Evolutionary conservation across 1,140 invertebrate genomes (phyloP).

Genomic region (Drosophila nikananu): DNA sequence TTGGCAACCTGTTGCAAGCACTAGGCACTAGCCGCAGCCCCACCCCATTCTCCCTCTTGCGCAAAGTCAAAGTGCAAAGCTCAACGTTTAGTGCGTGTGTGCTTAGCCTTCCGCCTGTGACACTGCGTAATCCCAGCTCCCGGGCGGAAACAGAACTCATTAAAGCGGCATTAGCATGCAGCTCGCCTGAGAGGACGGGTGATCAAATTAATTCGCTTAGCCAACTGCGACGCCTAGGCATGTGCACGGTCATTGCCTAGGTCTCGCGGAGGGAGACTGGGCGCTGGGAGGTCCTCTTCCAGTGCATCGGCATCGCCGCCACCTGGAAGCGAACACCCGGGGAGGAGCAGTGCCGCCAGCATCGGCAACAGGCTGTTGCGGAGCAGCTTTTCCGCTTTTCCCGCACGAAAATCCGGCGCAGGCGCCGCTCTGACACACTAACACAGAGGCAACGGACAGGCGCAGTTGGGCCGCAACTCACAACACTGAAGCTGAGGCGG

Average conservation of each 20-base stretch:
- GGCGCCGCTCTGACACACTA: slow-evolving; percentile 72
- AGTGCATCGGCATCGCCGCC: slow-evolving; percentile 39
- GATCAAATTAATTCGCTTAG: slow-evolving; percentile 66
- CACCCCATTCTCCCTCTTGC: background rate
- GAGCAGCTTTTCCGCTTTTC: slow-evolving; percentile 21
- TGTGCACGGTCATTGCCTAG: slow-evolving; percentile 68
- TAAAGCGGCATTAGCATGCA: slow-evolving; percentile 76
- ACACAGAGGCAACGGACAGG: slow-evolving; percentile 70
- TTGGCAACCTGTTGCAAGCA: slow-evolving; percentile 46
- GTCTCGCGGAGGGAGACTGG: slow-evolving; percentile 15
- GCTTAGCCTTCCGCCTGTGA: slow-evolving; percentile 33
- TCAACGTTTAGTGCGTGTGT: slow-evolving; percentile 48
- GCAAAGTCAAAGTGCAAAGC: slow-evolving; percentile 55
- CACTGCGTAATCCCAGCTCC: slow-evolving; percentile 25
- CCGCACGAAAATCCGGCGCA: slow-evolving; percentile 46
- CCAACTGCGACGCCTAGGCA: slow-evolving; percentile 50
- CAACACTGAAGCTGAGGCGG: background rate
- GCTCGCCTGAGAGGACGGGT: slow-evolving; percentile 52
- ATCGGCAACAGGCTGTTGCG: slow-evolving; percentile 71
- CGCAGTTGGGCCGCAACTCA: slow-evolving; percentile 36
- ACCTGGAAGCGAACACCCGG: slow-evolving; percentile 45
- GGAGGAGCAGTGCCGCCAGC: slow-evolving; percentile 24
- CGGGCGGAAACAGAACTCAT: slow-evolving; percentile 58
- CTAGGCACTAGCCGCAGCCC: background rate
- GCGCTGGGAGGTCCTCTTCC: slow-evolving; percentile 38